phyloP scores from a whole-genome alignment of 2,113 vertebrate species.

The Colinus virginianus region DNA sequence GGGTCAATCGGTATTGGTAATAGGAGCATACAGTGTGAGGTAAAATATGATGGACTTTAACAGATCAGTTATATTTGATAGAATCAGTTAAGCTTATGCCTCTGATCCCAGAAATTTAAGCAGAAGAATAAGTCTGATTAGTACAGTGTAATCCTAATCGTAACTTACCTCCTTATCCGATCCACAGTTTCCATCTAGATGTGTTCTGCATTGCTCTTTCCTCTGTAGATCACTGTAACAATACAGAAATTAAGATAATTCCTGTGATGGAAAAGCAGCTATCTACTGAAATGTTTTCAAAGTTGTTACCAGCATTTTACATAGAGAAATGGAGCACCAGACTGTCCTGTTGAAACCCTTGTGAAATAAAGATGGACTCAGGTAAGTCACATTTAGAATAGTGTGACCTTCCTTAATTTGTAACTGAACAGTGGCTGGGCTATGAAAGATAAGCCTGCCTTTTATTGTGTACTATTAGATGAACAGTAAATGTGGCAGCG shows the following conservation, averaged over 20 bases:
- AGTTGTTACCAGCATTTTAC: background rate
- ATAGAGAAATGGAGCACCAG: background rate
- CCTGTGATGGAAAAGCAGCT: background rate
- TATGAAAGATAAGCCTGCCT: background rate
- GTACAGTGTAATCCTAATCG: background rate
- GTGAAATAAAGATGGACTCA: background rate
- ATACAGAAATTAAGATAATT: background rate
- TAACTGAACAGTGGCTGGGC: background rate
- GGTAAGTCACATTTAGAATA: background rate
- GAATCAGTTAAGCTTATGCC: background rate
- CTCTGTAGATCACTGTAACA: slow-evolving; percentile 86
- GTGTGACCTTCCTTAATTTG: background rate
- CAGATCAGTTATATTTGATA: background rate
- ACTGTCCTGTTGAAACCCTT: background rate
- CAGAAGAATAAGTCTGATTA: background rate
- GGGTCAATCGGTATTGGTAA: background rate
- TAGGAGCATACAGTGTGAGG: background rate
- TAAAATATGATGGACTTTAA: background rate
- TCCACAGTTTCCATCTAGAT: background rate
- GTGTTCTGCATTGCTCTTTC: slow-evolving; percentile 78
- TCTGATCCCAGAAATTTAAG: background rate
- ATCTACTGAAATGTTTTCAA: background rate
- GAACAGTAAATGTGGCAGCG: background rate
- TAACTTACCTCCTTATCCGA: slow-evolving; percentile 37
- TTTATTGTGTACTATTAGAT: background rate